phyloP scores from a whole-genome alignment of 64 coral and sea anemone genomes.

The Dendronephthya gigantea region DNA sequence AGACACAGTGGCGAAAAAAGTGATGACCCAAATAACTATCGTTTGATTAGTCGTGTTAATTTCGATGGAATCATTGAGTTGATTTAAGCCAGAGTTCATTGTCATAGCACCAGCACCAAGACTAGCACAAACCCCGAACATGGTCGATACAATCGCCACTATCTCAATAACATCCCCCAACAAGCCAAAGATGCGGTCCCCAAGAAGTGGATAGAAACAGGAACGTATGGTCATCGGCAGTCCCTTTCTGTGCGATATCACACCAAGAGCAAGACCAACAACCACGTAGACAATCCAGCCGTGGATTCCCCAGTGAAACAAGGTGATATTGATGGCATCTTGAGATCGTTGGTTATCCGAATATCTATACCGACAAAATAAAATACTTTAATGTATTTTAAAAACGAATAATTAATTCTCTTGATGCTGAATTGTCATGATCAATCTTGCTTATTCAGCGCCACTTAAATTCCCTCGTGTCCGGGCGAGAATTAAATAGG shows the following conservation, averaged over 20 bases:
- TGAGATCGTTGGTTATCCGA: conserved; percentile 10
- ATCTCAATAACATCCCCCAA: conserved; percentile 5
- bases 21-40: conserved; percentile 7
- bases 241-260: background rate
- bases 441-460: too few relatives aligned
- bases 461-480: too few relatives aligned
- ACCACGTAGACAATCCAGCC: background rate
- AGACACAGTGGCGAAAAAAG: background rate
- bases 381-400: too few relatives aligned
- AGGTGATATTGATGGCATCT: background rate
- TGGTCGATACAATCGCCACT: background rate
- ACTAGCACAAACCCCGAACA: conserved; percentile 7
- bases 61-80: background rate
- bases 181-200: background rate
- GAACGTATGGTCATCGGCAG: conserved; percentile 5
- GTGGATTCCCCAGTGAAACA: conserved; percentile 1
- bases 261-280: background rate
- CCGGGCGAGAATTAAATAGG: too few relatives aligned
- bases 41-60: background rate
- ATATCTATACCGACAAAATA: background rate
- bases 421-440: too few relatives aligned
- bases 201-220: background rate
- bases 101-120: conserved; percentile 4
- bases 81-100: background rate
- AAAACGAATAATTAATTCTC: too few relatives aligned